These are phyloP conservation scores for Pimpla rufipes DNA, from an alignment of 2,888 invertebrate genomes.

Conservation along the genomic window DNA sequence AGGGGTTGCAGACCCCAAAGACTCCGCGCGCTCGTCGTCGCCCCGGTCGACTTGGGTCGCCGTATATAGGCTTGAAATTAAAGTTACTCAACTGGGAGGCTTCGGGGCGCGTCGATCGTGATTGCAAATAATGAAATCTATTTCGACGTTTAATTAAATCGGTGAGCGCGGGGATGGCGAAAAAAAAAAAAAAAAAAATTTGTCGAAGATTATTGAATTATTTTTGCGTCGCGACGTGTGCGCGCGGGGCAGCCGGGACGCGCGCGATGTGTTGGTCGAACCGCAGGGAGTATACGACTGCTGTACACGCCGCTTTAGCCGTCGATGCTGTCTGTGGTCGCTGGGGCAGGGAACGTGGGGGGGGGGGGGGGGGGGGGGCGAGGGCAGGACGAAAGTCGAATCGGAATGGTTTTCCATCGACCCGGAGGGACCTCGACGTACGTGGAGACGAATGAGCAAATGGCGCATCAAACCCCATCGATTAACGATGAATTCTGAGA, in stretches of 20 bases:
- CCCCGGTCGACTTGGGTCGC: conserved; percentile 7
- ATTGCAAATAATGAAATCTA: conserved; percentile 83
- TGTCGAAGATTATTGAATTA: conserved; percentile 82
- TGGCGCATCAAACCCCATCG: background rate
- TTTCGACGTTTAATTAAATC: conserved; percentile 82
- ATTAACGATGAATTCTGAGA: background rate
- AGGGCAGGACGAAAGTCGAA: conserved; percentile 31
- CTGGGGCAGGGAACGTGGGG: background rate
- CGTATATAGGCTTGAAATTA: conserved; percentile 41
- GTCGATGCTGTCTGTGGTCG: conserved; percentile 34
- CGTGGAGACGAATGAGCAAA: conserved; percentile 5
- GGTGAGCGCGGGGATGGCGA: conserved; percentile 48
- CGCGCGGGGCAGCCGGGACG: too few species aligned
- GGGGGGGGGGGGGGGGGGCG: too few species aligned
- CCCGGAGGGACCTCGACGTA: background rate
- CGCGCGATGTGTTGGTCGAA: conserved; percentile 33
- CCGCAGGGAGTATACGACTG: conserved; percentile 21
- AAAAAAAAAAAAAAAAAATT: conserved; percentile 71
- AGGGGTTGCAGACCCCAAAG: conserved; percentile 7
- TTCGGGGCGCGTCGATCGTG: conserved; percentile 69
- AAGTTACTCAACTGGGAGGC: conserved; percentile 52
- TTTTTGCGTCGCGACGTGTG: conserved; percentile 66
- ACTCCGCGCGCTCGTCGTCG: background rate
- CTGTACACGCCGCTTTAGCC: conserved; percentile 25
- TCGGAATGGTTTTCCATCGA: conserved; percentile 41